A percentile compares a stretch with the other conserved stretches of the same genome.
Evolutionary conservation across 2,797 vertebrate genomes (phyloP).

Genomic region (Micropoecilia bifurca): DNA sequence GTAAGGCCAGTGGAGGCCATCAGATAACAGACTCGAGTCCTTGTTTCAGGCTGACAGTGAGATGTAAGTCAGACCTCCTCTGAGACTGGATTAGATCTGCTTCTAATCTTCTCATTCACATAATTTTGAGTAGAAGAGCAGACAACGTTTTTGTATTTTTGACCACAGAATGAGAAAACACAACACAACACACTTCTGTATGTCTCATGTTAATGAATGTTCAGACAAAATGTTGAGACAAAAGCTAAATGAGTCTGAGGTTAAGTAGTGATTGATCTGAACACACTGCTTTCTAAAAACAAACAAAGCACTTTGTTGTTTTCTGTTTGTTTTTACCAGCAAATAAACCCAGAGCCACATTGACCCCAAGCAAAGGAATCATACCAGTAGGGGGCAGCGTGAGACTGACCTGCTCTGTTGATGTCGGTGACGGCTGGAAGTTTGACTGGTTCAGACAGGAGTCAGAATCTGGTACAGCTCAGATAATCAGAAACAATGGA

Average conservation of each 20-base stretch:
- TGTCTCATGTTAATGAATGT: too few species aligned
- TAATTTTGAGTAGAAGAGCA: neutral
- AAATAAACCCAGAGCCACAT: neutral
- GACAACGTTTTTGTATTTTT: too few species aligned
- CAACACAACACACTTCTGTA: too few species aligned
- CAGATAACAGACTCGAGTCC: neutral
- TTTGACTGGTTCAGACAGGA: constrained; percentile 6
- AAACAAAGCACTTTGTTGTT: neutral
- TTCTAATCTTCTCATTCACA: neutral
- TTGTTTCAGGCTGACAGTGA: neutral
- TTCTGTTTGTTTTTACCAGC: neutral
- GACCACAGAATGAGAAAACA: too few species aligned
- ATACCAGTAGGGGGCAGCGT: constrained; percentile 12
- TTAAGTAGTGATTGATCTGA: too few species aligned
- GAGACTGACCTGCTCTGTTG: neutral
- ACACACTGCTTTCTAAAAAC: too few species aligned
- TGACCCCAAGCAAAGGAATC: fast-evolving
- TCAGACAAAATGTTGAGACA: too few species aligned
- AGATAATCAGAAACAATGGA: neutral
- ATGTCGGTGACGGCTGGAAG: neutral
- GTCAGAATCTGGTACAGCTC: neutral
- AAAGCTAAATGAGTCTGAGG: too few species aligned
- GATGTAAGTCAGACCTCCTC: neutral
- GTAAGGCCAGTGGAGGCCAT: fast-evolving
- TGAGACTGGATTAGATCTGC: too few species aligned